Evolutionary conservation across 92 coral and sea anemone genomes (phyloP).

Genomic region (Pocillopora meandrina): DNA sequence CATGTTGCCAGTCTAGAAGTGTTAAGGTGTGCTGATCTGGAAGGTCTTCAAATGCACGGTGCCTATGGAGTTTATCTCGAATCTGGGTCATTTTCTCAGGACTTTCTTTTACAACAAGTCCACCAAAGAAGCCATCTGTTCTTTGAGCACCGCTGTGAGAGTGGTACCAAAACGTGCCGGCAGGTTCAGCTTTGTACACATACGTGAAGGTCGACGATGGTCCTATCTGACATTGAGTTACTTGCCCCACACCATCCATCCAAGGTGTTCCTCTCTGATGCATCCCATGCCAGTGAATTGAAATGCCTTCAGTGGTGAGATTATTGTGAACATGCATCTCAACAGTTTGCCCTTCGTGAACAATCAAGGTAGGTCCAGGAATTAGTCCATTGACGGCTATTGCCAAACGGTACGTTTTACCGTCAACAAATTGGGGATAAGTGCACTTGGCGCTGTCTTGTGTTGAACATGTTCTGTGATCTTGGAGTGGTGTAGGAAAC

Average conservation of each 20-base stretch:
- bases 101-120: constrained; percentile 52
- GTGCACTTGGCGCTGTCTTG: constrained; percentile 33
- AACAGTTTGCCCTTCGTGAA: constrained; percentile 62
- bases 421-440: constrained; percentile 45
- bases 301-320: constrained; percentile 46
- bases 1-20: constrained; percentile 59
- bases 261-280: constrained; percentile 72
- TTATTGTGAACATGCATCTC: constrained; percentile 47
- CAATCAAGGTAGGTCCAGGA: constrained; percentile 80
- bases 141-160: constrained; percentile 80
- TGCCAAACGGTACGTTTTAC: constrained; percentile 50
- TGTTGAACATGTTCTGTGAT: not conserved
- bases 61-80: not conserved
- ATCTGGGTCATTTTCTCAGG: constrained; percentile 14
- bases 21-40: constrained; percentile 54
- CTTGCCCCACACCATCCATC: constrained; percentile 81
- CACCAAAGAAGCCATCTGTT: constrained; percentile 83
- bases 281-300: constrained; percentile 80
- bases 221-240: constrained; percentile 73
- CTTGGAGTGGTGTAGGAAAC: constrained; percentile 4
- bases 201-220: constrained; percentile 62
- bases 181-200: constrained; percentile 63
- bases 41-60: constrained; percentile 38
- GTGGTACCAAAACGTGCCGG: constrained; percentile 88
- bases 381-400: constrained; percentile 78